Base-by-base conservation (phyloP, 2,797 vertebrate genomes). In the Micropoecilia bifurca region DNA sequence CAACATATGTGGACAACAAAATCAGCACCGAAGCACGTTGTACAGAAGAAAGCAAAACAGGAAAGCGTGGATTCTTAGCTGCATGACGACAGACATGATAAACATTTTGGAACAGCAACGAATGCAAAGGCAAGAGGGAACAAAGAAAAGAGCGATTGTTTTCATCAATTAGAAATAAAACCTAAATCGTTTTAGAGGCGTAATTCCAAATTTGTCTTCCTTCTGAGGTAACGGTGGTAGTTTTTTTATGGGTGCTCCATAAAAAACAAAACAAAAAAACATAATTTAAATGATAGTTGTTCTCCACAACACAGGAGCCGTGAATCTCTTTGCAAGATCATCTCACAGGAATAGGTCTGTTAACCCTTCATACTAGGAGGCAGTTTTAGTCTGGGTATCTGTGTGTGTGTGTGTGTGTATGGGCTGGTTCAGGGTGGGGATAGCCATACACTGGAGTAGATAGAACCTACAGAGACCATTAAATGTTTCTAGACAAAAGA, bases 221-320 rank as follows among this genome's bases (percentile, higher is more conserved):
- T 80, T 92, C 88, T 92, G 91, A 94, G 88, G 90, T 93, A 94
- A 93, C 82, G 88, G 80, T 80, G 83, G 89, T 85, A 80, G 75
- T 89, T 83, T 78, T 74, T 82, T 84, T 13, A 45, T 69, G 83
- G 83, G 87, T 18, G 28, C 81, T 59, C 66, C 82, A 74, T 4
- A 73, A 88, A 88, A 81, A 93, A 90, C 5, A 81, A 83, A 3
- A n/a, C n/a, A 12, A 12, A 10, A 55, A 55, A 55, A 22, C 7
- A 53, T 9, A 89, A 91, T 76, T 81, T 88, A 88, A 85, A 75
- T 41, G 46, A 85, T 82, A 81, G 82, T 85, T 83, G 50, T 79
- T 84, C 63, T 80, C n/a, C 71, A 83, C 83, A 81, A 73, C 2
- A 59, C 59, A 74, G 73, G 78, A 88, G 72, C 80, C 77, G 79